Evolutionary conservation across 1,140 invertebrate species (phyloP), one percentile per base, ranked within the genome.

Genomic region (Heliothis subflexa): DNA sequence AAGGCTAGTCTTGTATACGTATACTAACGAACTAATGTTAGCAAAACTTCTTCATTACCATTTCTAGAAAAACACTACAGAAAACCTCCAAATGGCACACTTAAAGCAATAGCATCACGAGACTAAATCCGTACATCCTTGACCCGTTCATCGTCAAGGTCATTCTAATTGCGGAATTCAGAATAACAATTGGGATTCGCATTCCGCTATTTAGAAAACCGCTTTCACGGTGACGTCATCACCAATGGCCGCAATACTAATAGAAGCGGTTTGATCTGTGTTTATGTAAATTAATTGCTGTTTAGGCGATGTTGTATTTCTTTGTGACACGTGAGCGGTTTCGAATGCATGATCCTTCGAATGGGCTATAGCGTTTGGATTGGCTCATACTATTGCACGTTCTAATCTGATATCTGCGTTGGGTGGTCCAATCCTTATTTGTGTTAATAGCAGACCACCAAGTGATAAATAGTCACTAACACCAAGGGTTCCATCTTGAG

Each of bases 181-280:
- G 66, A 52, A 70, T 50, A 49, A 9, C 47, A 18, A 52, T 49
- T 16, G 47, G 47, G 11, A 47, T 18, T n/a, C 47, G 25, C 47
- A 70, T 52, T 49, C 66, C 47, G 45, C 13, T 21, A 50, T 70
- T 70, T 70, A 25, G 61, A 62, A 70, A 25, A 52, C 47, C 66
- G 66, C 66, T 70, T 70, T 70, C 66, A 14, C 66, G 1, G 21
- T 70, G 66, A 70, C 66, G 47, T 70, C 47, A 28, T 9, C 12
- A 28, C 7, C 28, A 18, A 1, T 28, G 66, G 10, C 66, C 45
- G 47, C 47, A 70, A 70, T 70, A 25, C 33, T n/a, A 49, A 52
- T 50, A 9, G 12, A 13, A 50, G 33, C 13, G 3, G 33, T 40
- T 11, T 59, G 55, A 59, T 70, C 47, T 28, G 12, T 52, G 13